Evolutionary conservation across 1,140 invertebrate species (phyloP).

Genomic region (Ostrea edulis): DNA sequence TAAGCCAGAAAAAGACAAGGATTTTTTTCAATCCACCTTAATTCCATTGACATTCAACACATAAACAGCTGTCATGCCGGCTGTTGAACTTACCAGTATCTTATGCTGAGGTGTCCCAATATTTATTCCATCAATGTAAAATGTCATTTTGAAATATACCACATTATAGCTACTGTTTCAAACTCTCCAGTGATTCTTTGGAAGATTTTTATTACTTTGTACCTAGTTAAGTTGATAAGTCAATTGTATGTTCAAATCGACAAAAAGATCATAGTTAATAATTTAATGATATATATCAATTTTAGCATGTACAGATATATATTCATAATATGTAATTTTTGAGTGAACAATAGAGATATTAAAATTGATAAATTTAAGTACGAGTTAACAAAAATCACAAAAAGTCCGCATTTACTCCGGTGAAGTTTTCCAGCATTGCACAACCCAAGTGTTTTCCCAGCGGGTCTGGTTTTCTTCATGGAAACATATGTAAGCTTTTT

Average conservation of each 20-base stretch:
- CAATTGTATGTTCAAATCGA: neutral
- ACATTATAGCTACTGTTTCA: neutral
- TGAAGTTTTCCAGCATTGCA: neutral
- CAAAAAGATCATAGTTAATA: no score
- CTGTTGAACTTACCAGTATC: neutral
- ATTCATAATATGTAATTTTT: no score
- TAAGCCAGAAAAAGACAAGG: no score
- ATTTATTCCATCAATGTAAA: constrained; percentile 1
- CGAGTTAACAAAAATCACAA: neutral
- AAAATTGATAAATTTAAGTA: neutral
- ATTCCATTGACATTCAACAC: neutral
- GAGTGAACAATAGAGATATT: neutral
- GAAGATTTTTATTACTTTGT: neutral
- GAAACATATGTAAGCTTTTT: neutral
- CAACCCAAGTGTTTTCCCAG: no score
- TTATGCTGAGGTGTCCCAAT: constrained; percentile 23
- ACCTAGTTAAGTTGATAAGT: neutral
- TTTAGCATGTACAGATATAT: no score
- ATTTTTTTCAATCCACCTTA: no score
- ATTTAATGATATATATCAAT: no score
- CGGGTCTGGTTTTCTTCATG: neutral
- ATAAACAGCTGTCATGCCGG: neutral
- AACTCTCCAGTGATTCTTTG: neutral
- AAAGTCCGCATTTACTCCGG: neutral
- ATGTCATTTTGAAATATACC: neutral